These are phyloP conservation scores for Myiothlypis coronata DNA, from an alignment of 2,797 vertebrate species.

Conservation along the genomic window DNA sequence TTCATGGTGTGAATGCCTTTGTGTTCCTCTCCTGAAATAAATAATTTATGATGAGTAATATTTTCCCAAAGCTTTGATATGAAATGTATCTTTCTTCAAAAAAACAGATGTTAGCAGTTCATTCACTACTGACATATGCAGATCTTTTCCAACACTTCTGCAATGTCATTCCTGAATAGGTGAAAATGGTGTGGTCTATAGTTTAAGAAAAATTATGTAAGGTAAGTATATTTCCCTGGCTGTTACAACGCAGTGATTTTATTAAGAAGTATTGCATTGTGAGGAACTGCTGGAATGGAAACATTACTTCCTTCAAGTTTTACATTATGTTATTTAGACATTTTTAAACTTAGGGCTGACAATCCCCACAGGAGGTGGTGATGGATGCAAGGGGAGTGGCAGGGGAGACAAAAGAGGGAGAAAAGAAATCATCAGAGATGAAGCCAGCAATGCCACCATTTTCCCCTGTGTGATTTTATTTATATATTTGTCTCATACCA, in stretches of 20 bases:
- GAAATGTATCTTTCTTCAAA: neutral
- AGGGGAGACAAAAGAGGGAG: neutral
- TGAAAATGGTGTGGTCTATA: neutral
- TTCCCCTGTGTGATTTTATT: neutral
- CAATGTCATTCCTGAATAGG: neutral
- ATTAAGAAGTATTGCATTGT: slow-evolving; percentile 15
- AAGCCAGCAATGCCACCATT: neutral
- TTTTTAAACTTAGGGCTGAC: slow-evolving; percentile 31
- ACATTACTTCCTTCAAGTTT: slow-evolving; percentile 34
- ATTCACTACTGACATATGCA: neutral
- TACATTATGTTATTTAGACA: slow-evolving; percentile 9
- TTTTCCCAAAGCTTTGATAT: neutral
- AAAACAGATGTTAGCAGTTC: neutral
- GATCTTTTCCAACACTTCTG: neutral
- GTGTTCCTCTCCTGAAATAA: neutral
- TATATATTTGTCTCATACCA: slow-evolving; percentile 38
- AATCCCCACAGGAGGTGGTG: neutral
- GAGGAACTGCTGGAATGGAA: slow-evolving; percentile 9
- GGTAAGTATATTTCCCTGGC: neutral
- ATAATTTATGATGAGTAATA: neutral
- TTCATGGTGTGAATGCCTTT: neutral
- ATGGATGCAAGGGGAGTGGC: slow-evolving; percentile 23
- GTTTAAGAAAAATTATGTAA: neutral
- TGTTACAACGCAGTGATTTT: slow-evolving; percentile 23
- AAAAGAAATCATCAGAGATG: slow-evolving; percentile 35